phyloP scores from a whole-genome alignment of 2,888 invertebrate species.

The Xanthorhoe spadicearia region DNA sequence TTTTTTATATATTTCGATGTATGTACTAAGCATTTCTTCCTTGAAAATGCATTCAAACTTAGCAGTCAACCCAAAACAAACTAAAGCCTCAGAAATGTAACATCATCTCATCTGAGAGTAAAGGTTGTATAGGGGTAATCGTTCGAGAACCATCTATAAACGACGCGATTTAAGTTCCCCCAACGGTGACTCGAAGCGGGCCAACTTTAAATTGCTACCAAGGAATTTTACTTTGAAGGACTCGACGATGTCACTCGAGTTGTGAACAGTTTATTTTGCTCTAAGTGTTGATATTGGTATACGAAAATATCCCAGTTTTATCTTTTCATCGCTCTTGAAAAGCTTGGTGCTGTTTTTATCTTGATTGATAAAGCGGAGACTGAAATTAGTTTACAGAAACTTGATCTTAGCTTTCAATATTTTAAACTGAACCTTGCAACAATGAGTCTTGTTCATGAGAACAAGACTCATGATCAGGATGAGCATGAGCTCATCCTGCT shows the following conservation, averaged over 20 bases:
- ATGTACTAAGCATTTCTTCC: not conserved
- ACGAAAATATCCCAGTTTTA: conserved; percentile 26
- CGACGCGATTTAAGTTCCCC: conserved; percentile 82
- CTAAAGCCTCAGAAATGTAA: conserved; percentile 46
- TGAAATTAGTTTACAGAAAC: not conserved
- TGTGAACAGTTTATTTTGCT: conserved; percentile 50
- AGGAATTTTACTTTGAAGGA: conserved; percentile 74
- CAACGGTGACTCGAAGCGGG: conserved; percentile 68
- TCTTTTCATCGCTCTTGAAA: not conserved
- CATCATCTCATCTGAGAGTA: conserved; percentile 65
- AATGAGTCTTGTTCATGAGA: not conserved
- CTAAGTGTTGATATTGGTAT: conserved; percentile 39
- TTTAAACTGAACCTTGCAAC: not conserved
- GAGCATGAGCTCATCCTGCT: too few relatives aligned
- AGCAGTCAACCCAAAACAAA: conserved; percentile 40
- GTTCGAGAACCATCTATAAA: conserved; percentile 80
- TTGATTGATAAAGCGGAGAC: not conserved
- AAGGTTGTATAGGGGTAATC: conserved; percentile 78
- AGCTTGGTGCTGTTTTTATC: not conserved
- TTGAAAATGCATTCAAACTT: conserved; percentile 16
- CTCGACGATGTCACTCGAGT: conserved; percentile 49
- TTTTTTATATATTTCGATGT: too few relatives aligned
- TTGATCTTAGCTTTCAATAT: not conserved
- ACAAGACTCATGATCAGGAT: too few relatives aligned
- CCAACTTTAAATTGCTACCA: conserved; percentile 82